Evolutionary conservation across 2,888 invertebrate genomes (phyloP).

Genomic region (Diadromus collaris): DNA sequence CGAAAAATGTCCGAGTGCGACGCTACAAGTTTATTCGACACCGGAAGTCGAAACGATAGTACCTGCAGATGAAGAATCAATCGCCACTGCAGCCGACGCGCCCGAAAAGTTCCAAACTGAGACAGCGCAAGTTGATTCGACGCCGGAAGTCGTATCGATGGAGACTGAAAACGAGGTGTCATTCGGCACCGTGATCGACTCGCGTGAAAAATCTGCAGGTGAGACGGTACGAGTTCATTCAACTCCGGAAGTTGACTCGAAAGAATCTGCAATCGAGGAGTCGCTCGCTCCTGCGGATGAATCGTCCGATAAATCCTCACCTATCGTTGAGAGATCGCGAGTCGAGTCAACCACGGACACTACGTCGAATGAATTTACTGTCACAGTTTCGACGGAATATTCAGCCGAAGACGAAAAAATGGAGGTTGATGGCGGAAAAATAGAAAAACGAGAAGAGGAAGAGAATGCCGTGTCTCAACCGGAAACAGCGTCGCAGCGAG

Average conservation of each 20-base stretch:
- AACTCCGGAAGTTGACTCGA: background rate
- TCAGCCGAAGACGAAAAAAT: slow-evolving; percentile 46
- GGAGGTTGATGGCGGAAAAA: slow-evolving; percentile 42
- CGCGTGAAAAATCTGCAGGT: background rate
- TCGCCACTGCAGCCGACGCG: background rate
- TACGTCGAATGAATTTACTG: background rate
- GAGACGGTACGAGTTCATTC: background rate
- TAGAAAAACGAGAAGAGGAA: background rate
- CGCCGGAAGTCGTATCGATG: background rate
- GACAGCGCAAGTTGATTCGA: background rate
- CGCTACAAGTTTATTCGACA: background rate
- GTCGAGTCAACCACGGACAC: background rate
- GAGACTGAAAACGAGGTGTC: slow-evolving; percentile 10
- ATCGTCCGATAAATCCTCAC: slow-evolving; percentile 3
- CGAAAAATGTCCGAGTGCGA: background rate
- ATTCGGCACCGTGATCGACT: background rate
- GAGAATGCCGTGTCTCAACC: background rate
- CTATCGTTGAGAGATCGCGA: background rate
- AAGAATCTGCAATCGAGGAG: background rate
- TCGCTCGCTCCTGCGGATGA: background rate
- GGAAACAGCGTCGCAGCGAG: background rate
- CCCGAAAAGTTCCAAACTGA: background rate
- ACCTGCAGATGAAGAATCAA: background rate
- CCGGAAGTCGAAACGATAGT: background rate
- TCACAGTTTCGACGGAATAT: slow-evolving; percentile 2